Evolutionary conservation across 2,888 invertebrate species (phyloP).

Genomic region (Myopa tessellatipennis): DNA sequence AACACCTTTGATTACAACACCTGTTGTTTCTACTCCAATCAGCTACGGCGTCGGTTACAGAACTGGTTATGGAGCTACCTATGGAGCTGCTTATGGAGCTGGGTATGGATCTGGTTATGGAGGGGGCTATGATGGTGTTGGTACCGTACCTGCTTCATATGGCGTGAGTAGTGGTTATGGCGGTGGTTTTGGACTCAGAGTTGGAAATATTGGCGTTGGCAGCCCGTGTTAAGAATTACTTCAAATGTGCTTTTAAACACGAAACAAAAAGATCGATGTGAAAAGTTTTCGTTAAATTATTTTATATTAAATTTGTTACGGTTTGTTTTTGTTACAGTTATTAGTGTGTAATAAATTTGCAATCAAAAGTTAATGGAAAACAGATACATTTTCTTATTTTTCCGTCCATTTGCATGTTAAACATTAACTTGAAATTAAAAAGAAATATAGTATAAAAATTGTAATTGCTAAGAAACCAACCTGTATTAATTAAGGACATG

Average conservation of each 20-base stretch:
- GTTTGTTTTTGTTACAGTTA: too few species aligned
- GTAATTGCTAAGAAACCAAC: too few species aligned
- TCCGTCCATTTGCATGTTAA: too few species aligned
- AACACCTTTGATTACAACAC: neutral
- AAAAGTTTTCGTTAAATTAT: neutral
- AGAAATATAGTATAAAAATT: too few species aligned
- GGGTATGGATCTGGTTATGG: conserved; percentile 20
- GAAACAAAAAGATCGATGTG: neutral
- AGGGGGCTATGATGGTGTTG: conserved; percentile 14
- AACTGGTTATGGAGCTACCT: conserved; percentile 25
- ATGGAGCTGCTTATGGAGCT: conserved; percentile 30
- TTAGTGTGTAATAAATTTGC: neutral
- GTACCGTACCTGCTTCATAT: neutral
- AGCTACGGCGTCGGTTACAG: conserved; percentile 32
- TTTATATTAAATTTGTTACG: neutral
- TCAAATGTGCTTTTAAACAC: too few species aligned
- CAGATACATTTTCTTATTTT: too few species aligned
- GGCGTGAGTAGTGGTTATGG: conserved; percentile 43
- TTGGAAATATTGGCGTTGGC: conserved; percentile 35
- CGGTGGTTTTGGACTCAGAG: conserved; percentile 30
- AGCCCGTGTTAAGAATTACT: too few species aligned
- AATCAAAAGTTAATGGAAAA: neutral
- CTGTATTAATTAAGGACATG: too few species aligned
- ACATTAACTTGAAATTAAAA: too few species aligned
- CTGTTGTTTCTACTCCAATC: neutral